Base-by-base conservation (phyloP, 2,113 vertebrate species). In the Chaenogobius annularis region DNA sequence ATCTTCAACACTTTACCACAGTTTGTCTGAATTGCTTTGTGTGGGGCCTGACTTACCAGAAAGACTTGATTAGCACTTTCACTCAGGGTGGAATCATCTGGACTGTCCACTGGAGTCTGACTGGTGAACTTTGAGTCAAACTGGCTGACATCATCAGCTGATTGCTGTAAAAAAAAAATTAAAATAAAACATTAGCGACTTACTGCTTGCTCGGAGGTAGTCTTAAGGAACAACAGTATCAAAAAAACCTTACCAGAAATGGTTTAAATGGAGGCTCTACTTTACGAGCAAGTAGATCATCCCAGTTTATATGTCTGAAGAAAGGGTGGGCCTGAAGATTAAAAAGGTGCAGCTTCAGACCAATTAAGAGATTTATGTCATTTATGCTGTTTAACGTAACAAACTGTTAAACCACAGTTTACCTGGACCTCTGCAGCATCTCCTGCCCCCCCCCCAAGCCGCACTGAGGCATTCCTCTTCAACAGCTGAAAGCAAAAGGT, bases 61-160 rank as follows among this genome's bases (percentile, higher is more conserved):
- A 99, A 99, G 92, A 97, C 96, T 92, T 97, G 96, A 93, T 98
- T 99, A 94, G 97, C 97, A 94, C 97, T 98, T 95, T 98, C 97
- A 73, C 97, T 98, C 88, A 99, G 96, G 78, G 96, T 96, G 83
- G 97, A 97, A 92, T 98, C 97, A 80, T 98, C 97, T 11, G 97
- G 97, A 88, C 97, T 99, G 90, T 99, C 97, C 81, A 98, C 97
- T 74, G 97, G 97, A 82, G 97, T 96, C 94, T 98, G 97, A 92
- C 95, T 96, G 90, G 97, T 99, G 95, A 98, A 99, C 94, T 99
- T 98, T 80, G 97, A 98, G 93, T 99, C 97, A 91, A 99, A 99
- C 92, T 99, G 97, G 93, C 97, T 99, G 86, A 96, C 96, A 81
- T 99, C 97, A 88, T 99, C 97, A 88, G 97, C 97, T 55, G 97